Percentiles rank a stretch among this genome's conserved stretches.
Conservation (phyloP, 1,140 invertebrate genomes). For the Micrasema minimum region DNA sequence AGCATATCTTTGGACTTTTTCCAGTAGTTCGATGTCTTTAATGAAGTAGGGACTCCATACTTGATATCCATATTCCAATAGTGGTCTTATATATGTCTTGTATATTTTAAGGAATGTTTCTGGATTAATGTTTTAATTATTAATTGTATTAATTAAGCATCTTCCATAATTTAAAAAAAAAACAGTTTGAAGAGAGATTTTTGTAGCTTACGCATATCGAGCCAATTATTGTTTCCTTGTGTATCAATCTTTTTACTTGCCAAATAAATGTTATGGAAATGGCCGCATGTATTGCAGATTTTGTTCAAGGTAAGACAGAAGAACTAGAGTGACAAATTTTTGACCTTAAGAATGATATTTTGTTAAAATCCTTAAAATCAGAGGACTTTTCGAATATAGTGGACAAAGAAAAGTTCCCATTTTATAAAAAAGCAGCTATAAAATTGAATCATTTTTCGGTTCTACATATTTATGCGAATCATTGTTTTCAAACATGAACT, state of each 20-base stretch:
- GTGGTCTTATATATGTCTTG: too few species aligned
- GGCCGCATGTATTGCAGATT: neutral
- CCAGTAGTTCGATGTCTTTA: too few species aligned
- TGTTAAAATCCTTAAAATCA: constrained; percentile 7
- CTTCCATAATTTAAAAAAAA: too few species aligned
- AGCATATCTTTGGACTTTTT: too few species aligned
- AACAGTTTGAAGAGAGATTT: too few species aligned
- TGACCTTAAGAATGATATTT: constrained; percentile 6
- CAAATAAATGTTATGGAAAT: constrained; percentile 31
- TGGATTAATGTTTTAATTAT: too few species aligned
- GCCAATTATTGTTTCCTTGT: neutral
- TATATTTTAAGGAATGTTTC: too few species aligned
- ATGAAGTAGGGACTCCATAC: too few species aligned
- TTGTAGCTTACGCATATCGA: too few species aligned
- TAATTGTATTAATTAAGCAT: too few species aligned
- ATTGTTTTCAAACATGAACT: constrained; percentile 48
- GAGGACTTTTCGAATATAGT: too few species aligned
- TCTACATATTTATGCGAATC: constrained; percentile 48
- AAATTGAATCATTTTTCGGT: constrained; percentile 44
- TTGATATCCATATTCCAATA: too few species aligned
- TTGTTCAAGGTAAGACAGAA: constrained; percentile 9
- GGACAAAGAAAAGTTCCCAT: constrained; percentile 3
- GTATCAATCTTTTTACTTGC: constrained; percentile 36
- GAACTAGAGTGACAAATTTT: neutral
- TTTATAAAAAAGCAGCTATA: constrained; percentile 50